A percentile compares a stretch with the other conserved stretches of the same genome.
These are phyloP conservation scores for Macropus fuliginosus DNA, from an alignment of 2,797 vertebrate genomes.

Conservation along the genomic window DNA sequence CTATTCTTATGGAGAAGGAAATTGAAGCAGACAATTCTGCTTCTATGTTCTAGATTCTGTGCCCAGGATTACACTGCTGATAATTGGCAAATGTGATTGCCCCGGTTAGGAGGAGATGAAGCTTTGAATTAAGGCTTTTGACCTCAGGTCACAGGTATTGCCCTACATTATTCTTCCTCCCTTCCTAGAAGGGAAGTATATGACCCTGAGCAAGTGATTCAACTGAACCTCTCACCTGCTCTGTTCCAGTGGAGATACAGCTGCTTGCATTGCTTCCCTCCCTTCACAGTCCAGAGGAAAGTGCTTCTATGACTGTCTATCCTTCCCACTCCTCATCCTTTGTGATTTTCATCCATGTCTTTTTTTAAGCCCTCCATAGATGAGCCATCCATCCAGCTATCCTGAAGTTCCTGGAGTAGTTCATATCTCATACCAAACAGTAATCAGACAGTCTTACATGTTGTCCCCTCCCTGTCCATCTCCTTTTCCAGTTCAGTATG, in stretches of 20 bases:
- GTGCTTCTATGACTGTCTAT: neutral
- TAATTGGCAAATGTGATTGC: neutral
- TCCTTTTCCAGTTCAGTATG: neutral
- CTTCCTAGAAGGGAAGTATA: neutral
- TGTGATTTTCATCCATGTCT: neutral
- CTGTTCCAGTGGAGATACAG: neutral
- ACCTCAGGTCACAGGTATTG: neutral
- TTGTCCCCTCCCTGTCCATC: neutral
- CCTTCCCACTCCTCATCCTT: neutral
- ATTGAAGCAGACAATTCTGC: neutral
- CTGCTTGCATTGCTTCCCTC: neutral
- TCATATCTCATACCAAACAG: neutral
- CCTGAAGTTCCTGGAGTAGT: neutral
- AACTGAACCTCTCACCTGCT: neutral
- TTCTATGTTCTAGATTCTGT: neutral
- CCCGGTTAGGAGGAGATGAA: neutral
- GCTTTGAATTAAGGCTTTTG: neutral
- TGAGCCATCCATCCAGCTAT: neutral
- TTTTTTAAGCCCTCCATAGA: neutral
- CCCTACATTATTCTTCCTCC: neutral
- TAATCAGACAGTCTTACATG: neutral
- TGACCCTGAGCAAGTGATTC: neutral
- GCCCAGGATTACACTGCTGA: no score
- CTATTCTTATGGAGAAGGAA: neutral
- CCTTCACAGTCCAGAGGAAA: neutral